Conservation (phyloP, 1,140 invertebrate genomes). For the Hylyphantes graminicola region DNA sequence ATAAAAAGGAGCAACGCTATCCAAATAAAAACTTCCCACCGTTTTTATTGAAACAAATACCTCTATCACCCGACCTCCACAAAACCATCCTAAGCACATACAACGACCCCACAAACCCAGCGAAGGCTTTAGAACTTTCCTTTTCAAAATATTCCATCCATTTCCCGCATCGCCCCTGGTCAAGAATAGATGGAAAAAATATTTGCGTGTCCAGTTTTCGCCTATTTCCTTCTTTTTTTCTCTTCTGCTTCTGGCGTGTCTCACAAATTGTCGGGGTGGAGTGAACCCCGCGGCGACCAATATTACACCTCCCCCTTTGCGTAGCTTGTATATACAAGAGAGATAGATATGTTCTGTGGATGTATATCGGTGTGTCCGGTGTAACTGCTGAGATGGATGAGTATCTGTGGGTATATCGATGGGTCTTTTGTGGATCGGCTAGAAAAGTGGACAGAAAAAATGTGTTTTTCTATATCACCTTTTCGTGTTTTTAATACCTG, state of each 20-base stretch:
- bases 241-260: background rate
- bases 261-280: constrained; percentile 17
- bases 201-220: constrained; percentile 39
- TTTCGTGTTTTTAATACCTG: too few species aligned
- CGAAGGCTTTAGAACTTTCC: background rate
- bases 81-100: background rate
- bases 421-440: background rate
- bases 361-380: too few species aligned
- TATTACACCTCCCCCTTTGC: constrained; percentile 7
- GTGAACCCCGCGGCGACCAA: constrained; percentile 14
- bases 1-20: too few species aligned
- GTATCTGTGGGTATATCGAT: constrained; percentile 8
- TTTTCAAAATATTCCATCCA: constrained; percentile 33
- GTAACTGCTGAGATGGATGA: background rate
- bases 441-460: too few species aligned
- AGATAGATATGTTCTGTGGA: too few species aligned
- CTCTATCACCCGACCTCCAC: too few species aligned
- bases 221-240: background rate
- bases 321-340: background rate
- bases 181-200: constrained; percentile 47
- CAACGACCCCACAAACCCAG: background rate
- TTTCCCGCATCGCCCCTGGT: constrained; percentile 32
- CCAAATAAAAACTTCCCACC: too few species aligned
- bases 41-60: too few species aligned
- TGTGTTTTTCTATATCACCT: too few species aligned